These are phyloP conservation scores for Eurytoma californica DNA, from an alignment of 2,888 invertebrate genomes.

Conservation along the genomic window DNA sequence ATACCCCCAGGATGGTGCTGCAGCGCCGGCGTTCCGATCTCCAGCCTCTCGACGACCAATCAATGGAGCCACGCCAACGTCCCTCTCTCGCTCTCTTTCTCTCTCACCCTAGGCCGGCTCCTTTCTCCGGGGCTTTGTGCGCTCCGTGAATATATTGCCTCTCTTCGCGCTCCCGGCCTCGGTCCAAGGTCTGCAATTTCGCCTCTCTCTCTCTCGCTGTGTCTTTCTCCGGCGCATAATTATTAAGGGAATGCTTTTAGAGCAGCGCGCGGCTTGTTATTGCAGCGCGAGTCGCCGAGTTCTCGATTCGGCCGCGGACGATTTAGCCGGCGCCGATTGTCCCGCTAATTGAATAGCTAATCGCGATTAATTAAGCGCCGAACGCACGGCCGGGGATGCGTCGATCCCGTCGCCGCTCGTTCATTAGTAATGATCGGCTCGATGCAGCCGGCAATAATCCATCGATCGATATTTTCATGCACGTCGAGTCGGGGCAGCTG, in stretches of 20 bases:
- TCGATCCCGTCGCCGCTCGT: no score
- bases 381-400: no score
- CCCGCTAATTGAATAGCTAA: no score
- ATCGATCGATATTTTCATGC: no score
- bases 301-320: no score
- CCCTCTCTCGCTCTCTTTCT: constrained; percentile 57
- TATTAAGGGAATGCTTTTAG: not conserved
- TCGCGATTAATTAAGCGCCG: no score
- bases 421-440: no score
- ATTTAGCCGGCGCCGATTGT: no score
- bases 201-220: not conserved
- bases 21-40: constrained; percentile 62
- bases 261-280: not conserved
- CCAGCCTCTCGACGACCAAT: constrained; percentile 66
- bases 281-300: not conserved
- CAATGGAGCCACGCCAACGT: constrained; percentile 70
- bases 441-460: no score
- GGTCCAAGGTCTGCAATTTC: constrained; percentile 30
- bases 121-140: not conserved
- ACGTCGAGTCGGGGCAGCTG: no score
- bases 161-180: constrained; percentile 10
- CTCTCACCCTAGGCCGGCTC: constrained; percentile 36
- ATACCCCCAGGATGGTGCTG: constrained; percentile 66
- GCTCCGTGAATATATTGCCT: not conserved
- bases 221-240: not conserved